Conservation (phyloP, 2,888 invertebrate species). For the Amphipyra tragopoginis region DNA sequence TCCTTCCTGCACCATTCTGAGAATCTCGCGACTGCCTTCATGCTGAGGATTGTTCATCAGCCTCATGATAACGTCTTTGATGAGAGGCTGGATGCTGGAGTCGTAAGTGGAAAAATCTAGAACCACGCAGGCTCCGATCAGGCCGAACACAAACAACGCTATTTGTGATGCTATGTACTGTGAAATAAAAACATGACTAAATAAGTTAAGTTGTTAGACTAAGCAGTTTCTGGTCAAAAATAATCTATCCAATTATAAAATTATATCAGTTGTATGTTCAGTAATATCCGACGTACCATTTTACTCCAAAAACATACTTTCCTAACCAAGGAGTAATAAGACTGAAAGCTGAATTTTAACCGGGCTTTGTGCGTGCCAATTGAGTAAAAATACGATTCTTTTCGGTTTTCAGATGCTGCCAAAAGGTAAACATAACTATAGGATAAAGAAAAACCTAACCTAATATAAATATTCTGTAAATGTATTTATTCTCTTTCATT, state of each 20-base stretch:
- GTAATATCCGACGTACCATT: too few relatives aligned
- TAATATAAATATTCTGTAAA: conserved; percentile 24
- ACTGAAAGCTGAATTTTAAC: too few relatives aligned
- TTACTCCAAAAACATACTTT: too few relatives aligned
- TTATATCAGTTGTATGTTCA: too few relatives aligned
- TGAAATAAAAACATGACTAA: conserved; percentile 58
- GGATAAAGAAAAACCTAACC: conserved; percentile 13
- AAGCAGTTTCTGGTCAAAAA: too few relatives aligned
- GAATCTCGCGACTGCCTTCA: conserved; percentile 91
- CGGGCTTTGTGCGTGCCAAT: background rate
- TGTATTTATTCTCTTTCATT: conserved; percentile 21
- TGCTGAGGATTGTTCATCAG: conserved; percentile 94
- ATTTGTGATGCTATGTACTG: conserved; percentile 94
- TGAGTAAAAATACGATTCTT: background rate
- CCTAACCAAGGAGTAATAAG: too few relatives aligned
- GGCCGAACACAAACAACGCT: conserved; percentile 92
- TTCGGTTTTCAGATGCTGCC: conserved; percentile 3
- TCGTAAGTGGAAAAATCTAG: conserved; percentile 95
- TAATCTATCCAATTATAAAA: too few relatives aligned
- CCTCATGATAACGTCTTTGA: conserved; percentile 92
- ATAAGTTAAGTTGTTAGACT: too few relatives aligned
- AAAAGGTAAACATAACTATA: background rate
- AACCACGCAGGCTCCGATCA: conserved; percentile 93
- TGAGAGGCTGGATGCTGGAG: conserved; percentile 94
- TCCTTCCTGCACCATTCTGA: conserved; percentile 95